Percentiles rank a stretch among this genome's conserved stretches.
These are phyloP conservation scores for Galerucella pusilla DNA, from an alignment of 2,888 invertebrate genomes.

Conservation along the genomic window DNA sequence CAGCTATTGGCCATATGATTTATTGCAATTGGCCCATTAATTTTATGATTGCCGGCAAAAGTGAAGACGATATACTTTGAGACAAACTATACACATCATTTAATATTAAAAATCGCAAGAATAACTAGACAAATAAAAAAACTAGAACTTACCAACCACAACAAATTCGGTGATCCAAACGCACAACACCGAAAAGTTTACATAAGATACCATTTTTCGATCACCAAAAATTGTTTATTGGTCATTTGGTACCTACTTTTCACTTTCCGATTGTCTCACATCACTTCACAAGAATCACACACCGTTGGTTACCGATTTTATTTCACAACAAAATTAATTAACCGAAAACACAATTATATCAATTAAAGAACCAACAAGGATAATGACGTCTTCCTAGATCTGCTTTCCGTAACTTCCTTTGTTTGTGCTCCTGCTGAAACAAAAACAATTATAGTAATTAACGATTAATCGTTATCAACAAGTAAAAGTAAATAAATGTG, in stretches of 20 bases:
- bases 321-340: constrained; percentile 12
- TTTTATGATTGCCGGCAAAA: too few relatives aligned
- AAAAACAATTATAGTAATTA: neutral
- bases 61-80: too few relatives aligned
- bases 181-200: constrained; percentile 28
- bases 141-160: constrained; percentile 26
- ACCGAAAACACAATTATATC: neutral
- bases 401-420: neutral
- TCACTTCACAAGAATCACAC: constrained; percentile 19
- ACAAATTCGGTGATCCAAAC: constrained; percentile 32
- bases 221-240: constrained; percentile 21
- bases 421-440: neutral
- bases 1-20: too few relatives aligned
- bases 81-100: too few relatives aligned
- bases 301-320: neutral
- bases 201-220: constrained; percentile 39
- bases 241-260: constrained; percentile 22
- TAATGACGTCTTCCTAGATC: neutral
- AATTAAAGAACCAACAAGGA: neutral
- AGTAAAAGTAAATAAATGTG: too few relatives aligned
- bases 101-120: too few relatives aligned
- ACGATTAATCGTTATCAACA: too few relatives aligned
- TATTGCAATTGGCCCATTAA: too few relatives aligned
- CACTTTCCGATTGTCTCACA: constrained; percentile 3
- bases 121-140: neutral